Percentiles rank a stretch among this genome's conserved stretches.
Evolutionary conservation across 2,888 invertebrate species (phyloP).

Genomic region (Taphrorychus bicolor): DNA sequence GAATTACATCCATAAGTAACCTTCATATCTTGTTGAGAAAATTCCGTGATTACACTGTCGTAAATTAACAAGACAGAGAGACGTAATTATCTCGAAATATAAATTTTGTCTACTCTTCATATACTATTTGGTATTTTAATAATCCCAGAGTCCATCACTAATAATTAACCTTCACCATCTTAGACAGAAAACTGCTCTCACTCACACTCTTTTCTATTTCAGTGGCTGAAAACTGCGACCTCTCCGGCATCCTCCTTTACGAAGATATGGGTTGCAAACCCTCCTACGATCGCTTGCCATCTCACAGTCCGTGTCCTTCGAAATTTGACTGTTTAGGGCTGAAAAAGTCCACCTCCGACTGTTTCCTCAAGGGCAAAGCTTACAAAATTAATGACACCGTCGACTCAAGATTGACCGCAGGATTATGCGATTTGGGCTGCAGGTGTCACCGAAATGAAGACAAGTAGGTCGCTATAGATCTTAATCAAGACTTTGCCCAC

Average conservation of each 20-base stretch:
- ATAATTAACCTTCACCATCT: too few species aligned
- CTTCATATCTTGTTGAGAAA: too few species aligned
- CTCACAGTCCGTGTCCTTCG: slow-evolving; percentile 31
- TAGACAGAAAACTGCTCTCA: too few species aligned
- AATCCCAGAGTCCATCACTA: too few species aligned
- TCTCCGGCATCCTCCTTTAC: slow-evolving; percentile 40
- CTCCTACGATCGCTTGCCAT: slow-evolving; percentile 18
- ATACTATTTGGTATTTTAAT: too few species aligned
- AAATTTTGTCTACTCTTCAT: too few species aligned
- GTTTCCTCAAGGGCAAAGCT: slow-evolving; percentile 42
- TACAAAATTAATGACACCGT: slow-evolving; percentile 41
- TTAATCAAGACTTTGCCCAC: neutral
- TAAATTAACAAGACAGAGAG: too few species aligned
- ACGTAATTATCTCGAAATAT: too few species aligned
- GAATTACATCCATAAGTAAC: too few species aligned
- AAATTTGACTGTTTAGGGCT: slow-evolving; percentile 42
- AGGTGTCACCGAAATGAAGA: slow-evolving; percentile 36
- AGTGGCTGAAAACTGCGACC: slow-evolving; percentile 41
- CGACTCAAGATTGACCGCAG: slow-evolving; percentile 37
- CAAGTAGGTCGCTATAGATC: slow-evolving; percentile 31
- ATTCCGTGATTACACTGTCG: too few species aligned
- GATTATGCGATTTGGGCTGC: slow-evolving; percentile 45
- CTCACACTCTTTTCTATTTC: neutral
- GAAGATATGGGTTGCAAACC: slow-evolving; percentile 45
- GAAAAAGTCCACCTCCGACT: slow-evolving; percentile 39